A percentile compares a stretch with the other conserved stretches of the same genome.
Conservation (phyloP, 2,888 invertebrate genomes). For the Norana najaformis region DNA sequence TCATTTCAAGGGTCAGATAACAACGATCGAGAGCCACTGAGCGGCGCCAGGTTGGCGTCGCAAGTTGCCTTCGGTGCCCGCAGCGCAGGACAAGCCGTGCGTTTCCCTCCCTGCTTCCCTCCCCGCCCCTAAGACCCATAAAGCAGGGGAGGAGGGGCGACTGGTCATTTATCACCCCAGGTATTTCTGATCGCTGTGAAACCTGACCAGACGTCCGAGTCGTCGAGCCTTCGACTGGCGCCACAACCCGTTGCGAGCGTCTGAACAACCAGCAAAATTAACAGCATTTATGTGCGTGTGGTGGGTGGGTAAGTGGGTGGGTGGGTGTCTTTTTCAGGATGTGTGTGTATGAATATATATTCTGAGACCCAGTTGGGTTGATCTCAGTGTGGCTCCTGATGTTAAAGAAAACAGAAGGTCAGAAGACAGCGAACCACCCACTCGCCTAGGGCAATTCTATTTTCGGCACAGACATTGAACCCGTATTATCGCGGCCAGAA, state of each 20-base stretch:
- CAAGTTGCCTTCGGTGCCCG: background rate
- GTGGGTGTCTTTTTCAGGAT: no score
- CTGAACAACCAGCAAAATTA: background rate
- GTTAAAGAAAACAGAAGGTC: no score
- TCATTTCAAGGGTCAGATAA: conserved; percentile 10
- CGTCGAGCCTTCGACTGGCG: background rate
- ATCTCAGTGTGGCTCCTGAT: no score
- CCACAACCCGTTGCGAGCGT: background rate
- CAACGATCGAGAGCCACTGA: background rate
- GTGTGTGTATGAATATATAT: no score
- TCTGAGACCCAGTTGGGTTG: no score
- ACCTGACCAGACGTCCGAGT: background rate
- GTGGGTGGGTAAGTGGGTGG: no score
- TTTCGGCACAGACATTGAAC: no score
- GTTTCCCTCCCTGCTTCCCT: background rate
- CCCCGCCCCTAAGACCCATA: background rate
- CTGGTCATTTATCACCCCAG: background rate
- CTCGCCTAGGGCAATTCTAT: no score
- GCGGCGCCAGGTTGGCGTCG: background rate
- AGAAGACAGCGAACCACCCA: no score
- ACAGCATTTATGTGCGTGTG: no score
- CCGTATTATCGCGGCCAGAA: no score
- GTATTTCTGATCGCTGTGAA: background rate
- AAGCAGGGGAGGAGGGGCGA: background rate
- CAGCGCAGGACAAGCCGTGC: background rate